Evolutionary conservation across 2,888 invertebrate genomes (phyloP), one percentile per base, ranked within the genome.

Genomic region (Atherix ibis): DNA sequence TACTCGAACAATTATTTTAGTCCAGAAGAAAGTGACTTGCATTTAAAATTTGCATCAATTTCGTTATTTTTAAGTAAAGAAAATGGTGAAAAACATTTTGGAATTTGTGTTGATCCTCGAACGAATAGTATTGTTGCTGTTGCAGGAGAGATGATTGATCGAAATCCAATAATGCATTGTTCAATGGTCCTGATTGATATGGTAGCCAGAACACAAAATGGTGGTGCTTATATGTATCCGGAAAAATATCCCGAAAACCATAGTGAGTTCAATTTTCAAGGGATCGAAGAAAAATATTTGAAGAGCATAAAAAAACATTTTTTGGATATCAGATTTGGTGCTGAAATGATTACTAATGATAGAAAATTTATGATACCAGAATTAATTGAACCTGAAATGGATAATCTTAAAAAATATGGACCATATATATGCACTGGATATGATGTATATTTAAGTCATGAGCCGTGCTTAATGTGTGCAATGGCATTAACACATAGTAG

Each of bases 401-500:
- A 63, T 22, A 61, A 61, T 44, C 46, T 61, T 10, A 37, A 38
- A 5, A 60, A 58, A 42, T 58, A 53, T 37, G 72, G 73, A 2
- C 76, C 82, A 0, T 89, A 89, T 55, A 61, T 89, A 31, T 88
- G 88, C 59, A 89, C 94, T 0, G 83, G 83, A 3, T 89, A 84
- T 56, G 78, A 85, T 62, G 61, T 84, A 2, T 94, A 87, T 52
- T 54, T 84, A 27, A 70, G 79, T 1, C 68, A 69, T 39, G 95
- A 97, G 54, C 94, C 95, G 0, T 97, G 97, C 60, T 54, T 84
- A 2, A 87, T 95, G 80, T 97, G 97, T 62, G 68, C 88, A 0
- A 97, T 97, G 95, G 94, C 83, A 0, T 63, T 97, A 35, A 69
- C 92, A 0, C 95, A 97, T 57, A 85, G 89, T n/a, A 66, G 95